These are phyloP conservation scores for Agrochola circellaris DNA, from an alignment of 2,888 invertebrate genomes.

Conservation along the genomic window DNA sequence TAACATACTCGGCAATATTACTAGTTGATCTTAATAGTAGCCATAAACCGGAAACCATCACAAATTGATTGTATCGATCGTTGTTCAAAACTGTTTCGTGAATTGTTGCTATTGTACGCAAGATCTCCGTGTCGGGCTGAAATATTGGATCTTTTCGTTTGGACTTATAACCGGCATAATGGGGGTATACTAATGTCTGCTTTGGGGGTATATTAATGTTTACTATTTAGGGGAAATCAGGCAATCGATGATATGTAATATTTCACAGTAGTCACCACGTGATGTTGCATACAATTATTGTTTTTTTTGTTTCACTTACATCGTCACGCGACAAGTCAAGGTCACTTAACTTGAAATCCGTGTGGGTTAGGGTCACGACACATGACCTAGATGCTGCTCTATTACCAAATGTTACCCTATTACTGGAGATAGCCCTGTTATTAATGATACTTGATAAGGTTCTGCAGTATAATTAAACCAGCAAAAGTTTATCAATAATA, in stretches of 20 bases:
- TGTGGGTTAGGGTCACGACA: neutral
- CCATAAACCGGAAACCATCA: neutral
- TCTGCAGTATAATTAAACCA: neutral
- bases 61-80: neutral
- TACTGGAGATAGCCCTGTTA: conserved; percentile 1
- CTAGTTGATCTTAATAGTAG: neutral
- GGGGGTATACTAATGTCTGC: neutral
- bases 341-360: neutral
- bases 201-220: neutral
- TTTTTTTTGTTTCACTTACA: conserved; percentile 1
- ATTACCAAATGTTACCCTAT: neutral
- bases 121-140: neutral
- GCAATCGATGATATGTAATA: neutral
- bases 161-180: neutral
- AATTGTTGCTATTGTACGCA: neutral
- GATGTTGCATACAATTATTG: neutral
- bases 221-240: neutral
- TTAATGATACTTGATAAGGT: conserved; percentile 13
- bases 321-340: conserved; percentile 10
- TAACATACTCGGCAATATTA: neutral
- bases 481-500: neutral
- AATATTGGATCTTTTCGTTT: neutral
- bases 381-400: conserved; percentile 10
- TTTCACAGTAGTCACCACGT: neutral
- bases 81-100: neutral